Evolutionary conservation across 2,113 vertebrate genomes (phyloP), one percentile per base, ranked within the genome.

Genomic region (Mesembrinibis cayennensis): DNA sequence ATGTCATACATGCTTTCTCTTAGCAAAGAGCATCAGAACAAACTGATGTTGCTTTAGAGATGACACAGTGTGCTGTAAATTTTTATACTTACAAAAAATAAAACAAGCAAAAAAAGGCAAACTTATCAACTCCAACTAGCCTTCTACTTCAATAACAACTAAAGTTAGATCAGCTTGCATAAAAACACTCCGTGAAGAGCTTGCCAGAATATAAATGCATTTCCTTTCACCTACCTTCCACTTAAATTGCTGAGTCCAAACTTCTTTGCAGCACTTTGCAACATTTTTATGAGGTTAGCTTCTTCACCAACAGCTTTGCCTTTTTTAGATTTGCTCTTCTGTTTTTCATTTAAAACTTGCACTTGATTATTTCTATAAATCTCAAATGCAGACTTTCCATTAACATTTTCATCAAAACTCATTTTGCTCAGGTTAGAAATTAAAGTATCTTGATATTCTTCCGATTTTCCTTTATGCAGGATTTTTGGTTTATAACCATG

Each of bases 231-330:
- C 82, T 96, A 99, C 99, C 99, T 99, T 97, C 97, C 98, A 88
- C 98, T 99, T 96, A 99, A 98, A 97, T 97, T 98, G 83, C 96
- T 97, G 86, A 99, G 96, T 87, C 99, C 98, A 80, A 99, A 99
- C 94, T 99, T 99, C 93, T 98, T 99, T 84, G 99, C 99, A 72
- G 98, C 95, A 71, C 91, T 98, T 95, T 99, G 99, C 90, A 99
- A 96, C 97, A 98, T 98, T 98, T 98, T 99, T 76, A 99, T 97
- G 44, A 99, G 98, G 95, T 99, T 99, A 82, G 87, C 95, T 81
- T 98, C 98, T 50, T 98, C 98, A 89, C 97, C 98, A 90, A 90
- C 81, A 97, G 83, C 98, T 98, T 98, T 99, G 81, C 95, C 97
- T 97, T 99, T 99, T 97, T 99, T 99, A 77, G 98, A 71, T 97